Evolutionary conservation across 1,140 invertebrate genomes (phyloP), one percentile per base, ranked within the genome.

Genomic region (Aporrectodea caliginosa): DNA sequence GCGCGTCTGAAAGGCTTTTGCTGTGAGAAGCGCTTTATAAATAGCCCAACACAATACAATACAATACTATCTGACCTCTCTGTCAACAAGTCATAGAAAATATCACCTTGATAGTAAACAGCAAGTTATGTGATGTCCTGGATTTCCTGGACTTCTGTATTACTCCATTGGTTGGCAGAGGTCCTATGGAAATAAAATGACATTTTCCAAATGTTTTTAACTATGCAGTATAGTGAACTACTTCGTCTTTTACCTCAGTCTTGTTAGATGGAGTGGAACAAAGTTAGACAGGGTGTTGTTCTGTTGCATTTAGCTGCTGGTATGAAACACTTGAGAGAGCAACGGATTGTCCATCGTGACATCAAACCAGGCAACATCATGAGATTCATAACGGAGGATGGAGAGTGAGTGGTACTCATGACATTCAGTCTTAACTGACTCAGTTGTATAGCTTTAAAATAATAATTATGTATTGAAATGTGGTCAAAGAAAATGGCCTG

Each of bases 341-440:
- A 82, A 1, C 83, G 95, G 87, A 90, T 98, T 16, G 95, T 98
- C 0, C 97, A 98, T 86, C 89, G 97, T 80, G 96, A 99, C 89
- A 90, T 98, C 27, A 98, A 98, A 85, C 97, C 97, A 16, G 96
- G 96, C 12, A 98, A 98, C 87, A 98, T 98, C 29, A 97, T 98
- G 95, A 97, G 97, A 88, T 97, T 94, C 85, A 94, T 98, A 58
- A 92, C 94, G 79, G 94, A 96, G 84, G 95, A 98, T 91, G 95
- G 96, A 71, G 85, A 84, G 85, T 89, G 81, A 77, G 73, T 27
- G n/a, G n/a, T n/a, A n/a, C n/a, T n/a, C n/a, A n/a, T n/a, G n/a
- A n/a, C n/a, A n/a, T n/a, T n/a, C n/a, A n/a, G n/a, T n/a, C n/a
- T n/a, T n/a, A n/a, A n/a, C n/a, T n/a, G n/a, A n/a, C n/a, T n/a